phyloP scores from a whole-genome alignment of 2,888 invertebrate genomes.

The Operophtera brumata region DNA sequence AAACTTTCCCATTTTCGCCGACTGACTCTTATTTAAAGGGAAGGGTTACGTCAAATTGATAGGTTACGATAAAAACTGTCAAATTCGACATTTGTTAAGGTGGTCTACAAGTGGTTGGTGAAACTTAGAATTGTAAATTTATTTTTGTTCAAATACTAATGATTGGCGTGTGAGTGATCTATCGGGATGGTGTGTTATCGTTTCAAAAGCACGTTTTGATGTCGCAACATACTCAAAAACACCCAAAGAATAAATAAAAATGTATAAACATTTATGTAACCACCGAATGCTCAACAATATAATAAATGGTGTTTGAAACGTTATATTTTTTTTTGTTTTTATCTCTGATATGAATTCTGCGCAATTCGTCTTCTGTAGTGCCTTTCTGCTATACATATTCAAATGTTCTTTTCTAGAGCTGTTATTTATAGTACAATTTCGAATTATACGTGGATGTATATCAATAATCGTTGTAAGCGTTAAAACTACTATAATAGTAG shows the following conservation, averaged over 20 bases:
- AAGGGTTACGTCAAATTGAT: too few species aligned
- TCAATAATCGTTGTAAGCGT: slow-evolving; percentile 39
- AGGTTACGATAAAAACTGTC: too few species aligned
- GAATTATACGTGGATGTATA: slow-evolving; percentile 27
- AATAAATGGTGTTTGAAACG: slow-evolving; percentile 37
- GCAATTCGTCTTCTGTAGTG: slow-evolving; percentile 56
- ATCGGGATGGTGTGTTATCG: not conserved
- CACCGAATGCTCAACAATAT: slow-evolving; percentile 52
- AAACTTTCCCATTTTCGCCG: too few species aligned
- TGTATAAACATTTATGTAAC: slow-evolving; percentile 31
- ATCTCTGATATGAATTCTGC: slow-evolving; percentile 28
- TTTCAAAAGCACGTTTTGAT: not conserved
- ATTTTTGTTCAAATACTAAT: not conserved
- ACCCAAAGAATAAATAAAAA: slow-evolving; percentile 30
- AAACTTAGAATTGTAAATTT: too few species aligned
- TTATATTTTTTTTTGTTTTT: slow-evolving; percentile 31
- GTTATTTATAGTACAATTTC: slow-evolving; percentile 32
- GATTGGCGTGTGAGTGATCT: not conserved
- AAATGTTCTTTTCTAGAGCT: slow-evolving; percentile 34
- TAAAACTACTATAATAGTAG: slow-evolving; percentile 55
- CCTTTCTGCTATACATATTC: slow-evolving; percentile 45
- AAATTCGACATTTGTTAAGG: too few species aligned
- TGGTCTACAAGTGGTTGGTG: too few species aligned
- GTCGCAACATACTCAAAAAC: slow-evolving; percentile 17
- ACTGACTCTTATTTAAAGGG: too few species aligned